Conservation (phyloP, 2,888 invertebrate species). For the Harpalus rubripes region DNA sequence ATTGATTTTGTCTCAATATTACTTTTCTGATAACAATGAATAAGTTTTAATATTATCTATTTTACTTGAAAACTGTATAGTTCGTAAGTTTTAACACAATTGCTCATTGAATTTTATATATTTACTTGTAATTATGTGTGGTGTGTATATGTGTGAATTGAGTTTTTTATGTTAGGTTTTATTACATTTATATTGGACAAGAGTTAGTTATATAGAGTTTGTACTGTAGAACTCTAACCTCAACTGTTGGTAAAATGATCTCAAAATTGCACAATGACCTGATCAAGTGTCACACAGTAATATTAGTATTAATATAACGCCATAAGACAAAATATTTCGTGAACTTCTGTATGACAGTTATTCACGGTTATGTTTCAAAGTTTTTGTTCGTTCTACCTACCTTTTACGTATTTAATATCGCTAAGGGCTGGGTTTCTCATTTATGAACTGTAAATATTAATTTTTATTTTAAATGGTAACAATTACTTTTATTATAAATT, state of each 20-base stretch:
- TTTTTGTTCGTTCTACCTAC: conserved; percentile 61
- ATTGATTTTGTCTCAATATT: conserved; percentile 65
- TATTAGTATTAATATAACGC: conserved; percentile 24
- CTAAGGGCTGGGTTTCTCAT: conserved; percentile 66
- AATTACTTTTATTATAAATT: conserved; percentile 59
- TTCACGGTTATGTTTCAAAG: conserved; percentile 22
- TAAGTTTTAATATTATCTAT: conserved; percentile 46
- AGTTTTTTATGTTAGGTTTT: conserved; percentile 40
- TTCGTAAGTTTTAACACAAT: conserved; percentile 59
- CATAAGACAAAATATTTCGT: conserved; percentile 5
- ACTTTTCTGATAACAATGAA: conserved; percentile 61
- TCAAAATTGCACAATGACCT: conserved; percentile 66
- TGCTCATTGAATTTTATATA: conserved; percentile 60
- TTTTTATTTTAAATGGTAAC: conserved; percentile 58
- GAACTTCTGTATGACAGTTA: conserved; percentile 49
- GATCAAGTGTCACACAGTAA: conserved; percentile 65
- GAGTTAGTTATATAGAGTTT: conserved; percentile 44
- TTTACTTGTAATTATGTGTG: conserved; percentile 39
- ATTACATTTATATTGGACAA: conserved; percentile 54
- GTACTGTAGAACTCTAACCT: conserved; percentile 52
- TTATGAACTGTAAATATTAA: conserved; percentile 62
- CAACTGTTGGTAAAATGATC: conserved; percentile 64
- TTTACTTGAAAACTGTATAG: conserved; percentile 63
- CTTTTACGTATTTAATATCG: conserved; percentile 66
- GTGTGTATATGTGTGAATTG: conserved; percentile 16